phyloP scores from a whole-genome alignment of 2,113 vertebrate species.

The Plotosus lineatus region DNA sequence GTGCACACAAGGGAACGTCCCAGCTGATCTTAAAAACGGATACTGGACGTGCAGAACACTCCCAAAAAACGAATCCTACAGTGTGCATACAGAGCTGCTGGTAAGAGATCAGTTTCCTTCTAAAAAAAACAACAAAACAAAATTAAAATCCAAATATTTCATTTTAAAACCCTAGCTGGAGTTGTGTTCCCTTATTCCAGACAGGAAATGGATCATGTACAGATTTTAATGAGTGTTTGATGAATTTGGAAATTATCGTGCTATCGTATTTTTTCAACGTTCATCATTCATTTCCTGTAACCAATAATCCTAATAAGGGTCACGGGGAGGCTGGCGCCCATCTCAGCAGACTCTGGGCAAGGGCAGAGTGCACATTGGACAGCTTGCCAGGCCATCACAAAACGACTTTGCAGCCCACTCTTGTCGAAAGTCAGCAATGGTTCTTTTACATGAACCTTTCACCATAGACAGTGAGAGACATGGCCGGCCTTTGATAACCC shows the following conservation, averaged over 20 bases:
- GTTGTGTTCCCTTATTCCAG: neutral
- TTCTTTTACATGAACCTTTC: too few relatives aligned
- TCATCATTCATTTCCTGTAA: too few relatives aligned
- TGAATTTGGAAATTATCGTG: neutral
- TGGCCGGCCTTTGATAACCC: too few relatives aligned
- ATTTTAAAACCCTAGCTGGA: neutral
- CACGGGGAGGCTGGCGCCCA: too few relatives aligned
- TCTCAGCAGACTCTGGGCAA: too few relatives aligned
- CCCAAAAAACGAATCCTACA: neutral
- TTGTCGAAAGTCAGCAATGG: too few relatives aligned
- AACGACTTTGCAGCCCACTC: too few relatives aligned
- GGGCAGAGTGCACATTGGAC: too few relatives aligned
- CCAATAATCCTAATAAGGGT: too few relatives aligned
- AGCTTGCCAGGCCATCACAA: too few relatives aligned
- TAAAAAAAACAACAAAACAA: neutral
- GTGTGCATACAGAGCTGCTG: neutral
- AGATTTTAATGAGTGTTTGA: neutral
- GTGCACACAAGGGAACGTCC: constrained; percentile 12
- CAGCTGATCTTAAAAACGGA: constrained; percentile 32
- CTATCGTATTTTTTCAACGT: neutral
- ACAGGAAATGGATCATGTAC: neutral
- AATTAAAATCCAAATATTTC: neutral
- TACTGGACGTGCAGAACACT: neutral
- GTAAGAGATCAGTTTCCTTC: neutral
- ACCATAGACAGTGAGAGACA: too few relatives aligned